Percentiles rank a stretch among this genome's conserved stretches.
These are phyloP conservation scores for Dasyprocta punctata DNA, from an alignment of 2,113 vertebrate species.

Conservation along the genomic window DNA sequence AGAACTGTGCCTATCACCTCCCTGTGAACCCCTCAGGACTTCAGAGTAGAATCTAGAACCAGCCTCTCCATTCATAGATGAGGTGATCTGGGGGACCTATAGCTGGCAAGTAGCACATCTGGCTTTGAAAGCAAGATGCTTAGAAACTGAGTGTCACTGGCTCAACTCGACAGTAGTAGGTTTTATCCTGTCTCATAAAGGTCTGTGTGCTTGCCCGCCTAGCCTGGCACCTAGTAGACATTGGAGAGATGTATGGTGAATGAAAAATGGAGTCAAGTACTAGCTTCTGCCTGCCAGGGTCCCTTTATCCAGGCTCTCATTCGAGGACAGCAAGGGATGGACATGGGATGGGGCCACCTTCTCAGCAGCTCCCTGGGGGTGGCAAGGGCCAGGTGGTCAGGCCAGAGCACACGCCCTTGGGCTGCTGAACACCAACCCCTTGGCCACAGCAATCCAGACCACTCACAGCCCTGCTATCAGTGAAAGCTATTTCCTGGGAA, in stretches of 20 bases:
- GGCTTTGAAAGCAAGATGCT: constrained; percentile 34
- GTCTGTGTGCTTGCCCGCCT: neutral
- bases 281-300: neutral
- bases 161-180: neutral
- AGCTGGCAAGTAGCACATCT: neutral
- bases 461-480: neutral
- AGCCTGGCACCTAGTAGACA: neutral
- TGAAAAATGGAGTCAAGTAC: neutral
- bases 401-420: neutral
- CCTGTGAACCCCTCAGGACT: neutral
- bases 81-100: neutral
- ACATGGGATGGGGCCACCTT: neutral
- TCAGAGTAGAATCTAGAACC: constrained; percentile 14
- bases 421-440: neutral
- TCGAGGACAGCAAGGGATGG: neutral
- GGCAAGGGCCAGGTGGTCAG: neutral
- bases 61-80: neutral
- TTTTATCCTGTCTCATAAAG: neutral
- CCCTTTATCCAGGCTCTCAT: neutral
- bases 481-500: neutral
- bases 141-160: neutral
- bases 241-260: neutral
- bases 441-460: neutral
- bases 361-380: neutral
- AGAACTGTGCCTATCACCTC: neutral